Evolutionary conservation across 2,797 vertebrate genomes (phyloP), one percentile per base, ranked within the genome.

Genomic region (Serranus cabrilla): DNA sequence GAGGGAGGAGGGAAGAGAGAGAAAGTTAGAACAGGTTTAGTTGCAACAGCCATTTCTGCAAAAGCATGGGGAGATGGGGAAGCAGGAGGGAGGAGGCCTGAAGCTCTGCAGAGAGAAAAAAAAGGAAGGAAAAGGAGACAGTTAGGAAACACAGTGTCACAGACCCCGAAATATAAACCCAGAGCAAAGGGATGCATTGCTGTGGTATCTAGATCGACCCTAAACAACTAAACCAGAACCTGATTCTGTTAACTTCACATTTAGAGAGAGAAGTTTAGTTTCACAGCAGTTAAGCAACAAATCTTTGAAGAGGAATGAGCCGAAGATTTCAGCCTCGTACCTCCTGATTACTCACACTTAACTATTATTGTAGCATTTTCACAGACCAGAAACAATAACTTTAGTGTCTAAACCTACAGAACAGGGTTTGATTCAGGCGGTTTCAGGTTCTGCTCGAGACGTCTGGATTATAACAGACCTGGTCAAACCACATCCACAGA

Each of bases 61-160:
- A 67, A 84, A 86, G 80, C 66, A 75, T 10, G 1, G 34, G 54
- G 64, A 65, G 56, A 45, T 5, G 50, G 49, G 49, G 58, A 52
- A 66, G 84, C 60, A 37, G 73, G 58, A 46, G 65, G 16, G 62
- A 77, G 18, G 61, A 67, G 63, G 60, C 14, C 64, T 67, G 88
- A 82, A 77, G 75, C 76, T 85, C 87, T 91, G 90, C 63, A 77
- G 75, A 86, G 78, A 88, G 72, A 80, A 55, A 78, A 74, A 47
- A 66, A 5, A 49, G 71, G 66, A 57, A 69, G 55, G 51, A 16
- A 74, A 64, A 82, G 74, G 81, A 78, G 60, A 88, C 73, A 47
- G 77, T 90, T 83, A 85, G 81, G 69, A 82, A 34, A 59, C 79
- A 85, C 37, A 58, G 39, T 37, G 52, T 68, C 45, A 77, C 62